Evolutionary conservation across 2,797 vertebrate species (phyloP), one percentile per base, ranked within the genome.

Genomic region (Cyclura pinguis): DNA sequence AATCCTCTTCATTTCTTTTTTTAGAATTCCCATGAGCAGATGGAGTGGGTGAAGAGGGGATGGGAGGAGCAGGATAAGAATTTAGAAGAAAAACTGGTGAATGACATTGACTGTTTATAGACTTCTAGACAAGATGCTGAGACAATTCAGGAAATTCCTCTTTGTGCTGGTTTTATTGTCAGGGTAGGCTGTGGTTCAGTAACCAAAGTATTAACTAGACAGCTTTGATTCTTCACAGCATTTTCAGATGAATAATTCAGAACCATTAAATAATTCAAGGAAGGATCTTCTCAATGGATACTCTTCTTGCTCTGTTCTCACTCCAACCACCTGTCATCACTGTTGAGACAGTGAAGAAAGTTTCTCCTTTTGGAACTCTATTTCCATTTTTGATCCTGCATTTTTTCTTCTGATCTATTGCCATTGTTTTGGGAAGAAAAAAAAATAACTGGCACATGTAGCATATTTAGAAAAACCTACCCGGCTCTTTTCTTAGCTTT

Each of bases 171-270:
- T 18, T 69, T 90, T 72, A 69, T n/a, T 72, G 32, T 73, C 84
- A 73, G 10, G 62, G 52, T 59, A 64, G n/a, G 67, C 72, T 42
- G 69, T 47, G 87, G 74, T 78, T 82, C 32, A 7, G 50, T 57
- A 89, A 59, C 83, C 88, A 85, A 47, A 78, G 18, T 42, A 88
- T 86, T 72, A 84, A 42, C 3, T 32, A 29, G 42, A 69, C n/a
- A 59, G 24, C 62, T 84, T 86, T 85, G 83, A 86, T 90, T 72
- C 35, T 86, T 77, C 55, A 29, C 1, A 13, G 52, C 64, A 35
- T 88, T 88, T 64, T 86, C 57, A 83, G 72, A 88, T 85, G 74
- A 59, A 84, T 86, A 73, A 86, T 92, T 88, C 50, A 88, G 35
- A 35, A 76, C 50, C 29, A 29, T 78, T 90, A 86, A 90, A 88